Evolutionary conservation across 2,113 vertebrate species (phyloP), one percentile per base, ranked within the genome.

Genomic region (Nannobrachium achirus): DNA sequence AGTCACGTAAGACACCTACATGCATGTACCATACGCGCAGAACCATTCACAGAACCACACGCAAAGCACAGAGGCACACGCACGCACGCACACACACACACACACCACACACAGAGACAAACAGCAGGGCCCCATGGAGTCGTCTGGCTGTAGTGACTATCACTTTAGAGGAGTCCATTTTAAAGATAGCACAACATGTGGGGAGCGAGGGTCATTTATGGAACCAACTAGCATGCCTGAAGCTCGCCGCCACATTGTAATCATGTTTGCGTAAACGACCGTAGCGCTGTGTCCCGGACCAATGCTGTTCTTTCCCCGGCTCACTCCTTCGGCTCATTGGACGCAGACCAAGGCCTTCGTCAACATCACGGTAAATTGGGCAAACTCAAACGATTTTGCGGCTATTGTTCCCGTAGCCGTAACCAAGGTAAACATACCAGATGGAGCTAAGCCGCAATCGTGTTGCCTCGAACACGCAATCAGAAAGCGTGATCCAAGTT

Each of bases 111-210:
- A 3, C 16, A 42, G 15, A 59, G n/a, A 10, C 8, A 15, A 11
- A 18, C 56, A 10, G 13, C 8, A 14, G 0, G 50, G 38, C 19
- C 50, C 41, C 64, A 50, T 60, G 33, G 46, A 18, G 49, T 39
- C 20, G n/a, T 45, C 13, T 51, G 48, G 52, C 20, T 19, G 18
- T 56, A 18, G n/a, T 39, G 55, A 41, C 55, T 10, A 41, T 41
- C 15, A 25, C 20, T 59, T 20, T 55, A 63, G 7, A 55, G 18
- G 18, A 60, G 10, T 18, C 14, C 49, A 33, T 61, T 58, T 58
- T 52, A 57, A 86, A 79, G 18, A 67, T 41, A 76, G 53, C n/a
- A 70, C 48, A 46, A 19, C 48, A 7, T 53, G 20, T 14, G n/a
- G 11, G n/a, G 56, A 75, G 45, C 40, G 19, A 55, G 19, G 72